Evolutionary conservation across 2,113 vertebrate genomes (phyloP).

Genomic region (Esox niger): DNA sequence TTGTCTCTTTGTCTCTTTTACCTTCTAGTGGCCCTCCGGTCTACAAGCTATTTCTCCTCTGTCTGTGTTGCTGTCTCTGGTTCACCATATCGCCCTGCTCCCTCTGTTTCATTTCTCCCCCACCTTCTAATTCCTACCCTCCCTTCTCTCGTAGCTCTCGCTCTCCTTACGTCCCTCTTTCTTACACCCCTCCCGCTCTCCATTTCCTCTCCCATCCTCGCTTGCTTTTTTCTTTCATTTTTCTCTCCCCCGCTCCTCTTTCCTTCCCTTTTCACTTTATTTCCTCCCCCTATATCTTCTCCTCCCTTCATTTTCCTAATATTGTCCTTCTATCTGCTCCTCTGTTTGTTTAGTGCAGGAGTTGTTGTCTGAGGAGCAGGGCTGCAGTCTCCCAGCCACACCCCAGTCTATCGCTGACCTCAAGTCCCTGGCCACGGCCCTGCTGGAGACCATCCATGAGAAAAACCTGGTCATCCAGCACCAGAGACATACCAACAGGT

Average conservation of each 20-base stretch:
- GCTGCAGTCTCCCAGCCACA: slow-evolving; percentile 91
- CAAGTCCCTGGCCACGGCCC: slow-evolving; percentile 92
- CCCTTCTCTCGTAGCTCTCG: background rate
- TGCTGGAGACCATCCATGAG: slow-evolving; percentile 95
- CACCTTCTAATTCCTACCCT: background rate
- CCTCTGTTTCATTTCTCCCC: slow-evolving; percentile 1
- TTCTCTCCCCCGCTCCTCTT: background rate
- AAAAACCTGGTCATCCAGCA: slow-evolving; percentile 98
- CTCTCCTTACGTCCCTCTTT: slow-evolving; percentile 4
- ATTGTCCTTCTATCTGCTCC: no score
- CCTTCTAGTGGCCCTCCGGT: slow-evolving; percentile 7
- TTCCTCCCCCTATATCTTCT: no score
- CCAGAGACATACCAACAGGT: slow-evolving; percentile 96
- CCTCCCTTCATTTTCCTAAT: background rate
- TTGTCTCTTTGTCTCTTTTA: background rate
- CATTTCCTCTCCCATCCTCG: background rate
- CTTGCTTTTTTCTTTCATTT: background rate
- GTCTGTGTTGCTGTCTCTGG: background rate
- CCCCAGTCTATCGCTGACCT: slow-evolving; percentile 94
- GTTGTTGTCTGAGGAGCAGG: slow-evolving; percentile 85
- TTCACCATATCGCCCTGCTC: slow-evolving; percentile 6
- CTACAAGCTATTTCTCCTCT: background rate
- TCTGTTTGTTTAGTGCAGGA: slow-evolving; percentile 83
- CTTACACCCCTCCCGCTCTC: background rate
- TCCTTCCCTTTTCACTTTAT: no score